phyloP scores from a whole-genome alignment of 2,797 vertebrate species.

The Podargus strigoides region DNA sequence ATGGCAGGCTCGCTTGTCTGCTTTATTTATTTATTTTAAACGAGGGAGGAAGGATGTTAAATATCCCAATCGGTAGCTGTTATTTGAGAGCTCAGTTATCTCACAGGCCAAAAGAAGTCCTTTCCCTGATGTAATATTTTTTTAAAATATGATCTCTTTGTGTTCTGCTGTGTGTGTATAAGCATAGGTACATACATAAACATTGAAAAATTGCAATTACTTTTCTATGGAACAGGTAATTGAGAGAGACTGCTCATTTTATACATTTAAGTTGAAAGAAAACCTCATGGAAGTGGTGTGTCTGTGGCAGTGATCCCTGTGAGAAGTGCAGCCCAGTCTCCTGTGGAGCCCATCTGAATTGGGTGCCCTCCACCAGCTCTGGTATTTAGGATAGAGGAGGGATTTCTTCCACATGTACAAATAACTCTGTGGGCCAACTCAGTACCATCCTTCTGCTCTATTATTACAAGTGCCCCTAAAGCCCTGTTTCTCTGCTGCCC shows the following conservation, averaged over 20 bases:
- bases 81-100: not conserved
- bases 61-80: not conserved
- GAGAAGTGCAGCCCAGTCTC: not conserved
- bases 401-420: not conserved
- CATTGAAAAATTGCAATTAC: not conserved
- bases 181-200: not conserved
- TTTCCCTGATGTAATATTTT: not conserved
- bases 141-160: not conserved
- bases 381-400: not conserved
- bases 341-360: not conserved
- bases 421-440: not conserved
- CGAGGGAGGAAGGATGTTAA: not conserved
- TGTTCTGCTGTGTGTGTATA: not conserved
- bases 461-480: not conserved
- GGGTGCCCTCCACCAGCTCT: not conserved
- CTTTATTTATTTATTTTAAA: slow-evolving; percentile 22
- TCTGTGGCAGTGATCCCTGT: not conserved
- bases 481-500: not conserved
- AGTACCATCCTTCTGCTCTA: not conserved
- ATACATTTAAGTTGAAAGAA: not conserved
- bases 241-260: not conserved
- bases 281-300: not conserved
- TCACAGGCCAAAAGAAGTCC: not conserved
- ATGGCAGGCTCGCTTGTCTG: not conserved
- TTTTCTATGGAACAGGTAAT: not conserved